These are phyloP conservation scores for Colius striatus DNA, from an alignment of 2,113 vertebrate species.

Conservation along the genomic window DNA sequence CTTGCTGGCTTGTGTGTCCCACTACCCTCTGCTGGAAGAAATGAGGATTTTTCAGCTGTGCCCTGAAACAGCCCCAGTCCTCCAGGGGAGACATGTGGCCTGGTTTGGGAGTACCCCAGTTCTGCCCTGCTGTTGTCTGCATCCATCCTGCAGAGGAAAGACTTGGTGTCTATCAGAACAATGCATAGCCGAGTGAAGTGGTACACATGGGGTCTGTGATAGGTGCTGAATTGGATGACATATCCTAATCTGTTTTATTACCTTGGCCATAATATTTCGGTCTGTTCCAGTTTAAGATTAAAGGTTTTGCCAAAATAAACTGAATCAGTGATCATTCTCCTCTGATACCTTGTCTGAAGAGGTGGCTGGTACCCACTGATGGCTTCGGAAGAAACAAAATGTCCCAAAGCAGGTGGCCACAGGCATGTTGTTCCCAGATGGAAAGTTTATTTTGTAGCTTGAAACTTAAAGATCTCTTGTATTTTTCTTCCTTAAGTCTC, in stretches of 20 bases:
- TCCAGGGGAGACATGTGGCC: neutral
- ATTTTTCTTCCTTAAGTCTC: neutral
- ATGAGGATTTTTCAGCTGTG: neutral
- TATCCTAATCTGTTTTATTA: neutral
- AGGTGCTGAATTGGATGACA: neutral
- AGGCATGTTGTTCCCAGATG: neutral
- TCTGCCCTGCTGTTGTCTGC: neutral
- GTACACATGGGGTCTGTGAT: neutral
- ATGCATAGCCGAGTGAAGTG: rapidly evolving
- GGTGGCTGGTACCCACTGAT: neutral
- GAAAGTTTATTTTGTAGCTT: neutral
- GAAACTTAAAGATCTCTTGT: neutral
- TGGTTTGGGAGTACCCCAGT: neutral
- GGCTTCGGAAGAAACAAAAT: neutral
- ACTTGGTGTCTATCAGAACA: neutral
- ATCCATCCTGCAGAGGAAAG: neutral
- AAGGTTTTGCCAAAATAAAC: neutral
- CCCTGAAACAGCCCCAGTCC: neutral
- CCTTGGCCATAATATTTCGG: neutral
- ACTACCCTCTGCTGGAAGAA: slow-evolving; percentile 53
- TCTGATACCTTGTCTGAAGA: neutral
- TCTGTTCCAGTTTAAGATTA: neutral
- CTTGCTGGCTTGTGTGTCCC: neutral
- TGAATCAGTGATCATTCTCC: neutral
- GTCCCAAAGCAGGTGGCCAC: neutral